These are phyloP conservation scores for Sebastiscus tertius DNA, from an alignment of 2,797 vertebrate species.

Conservation along the genomic window DNA sequence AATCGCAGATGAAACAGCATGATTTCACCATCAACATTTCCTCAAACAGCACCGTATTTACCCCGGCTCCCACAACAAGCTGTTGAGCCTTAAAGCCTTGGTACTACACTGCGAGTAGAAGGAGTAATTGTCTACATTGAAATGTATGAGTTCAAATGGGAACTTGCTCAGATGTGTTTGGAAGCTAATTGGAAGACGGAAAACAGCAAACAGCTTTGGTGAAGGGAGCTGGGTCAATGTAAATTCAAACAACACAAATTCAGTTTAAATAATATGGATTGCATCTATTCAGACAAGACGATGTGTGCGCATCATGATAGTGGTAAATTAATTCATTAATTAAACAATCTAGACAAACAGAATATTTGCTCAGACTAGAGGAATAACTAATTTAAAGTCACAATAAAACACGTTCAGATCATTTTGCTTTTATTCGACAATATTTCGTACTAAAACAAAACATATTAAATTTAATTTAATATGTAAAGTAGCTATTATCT, in stretches of 20 bases:
- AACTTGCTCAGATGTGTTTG: slow-evolving; percentile 55
- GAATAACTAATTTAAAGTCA: neutral
- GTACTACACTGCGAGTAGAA: slow-evolving; percentile 36
- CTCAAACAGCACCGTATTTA: slow-evolving; percentile 58
- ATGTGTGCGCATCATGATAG: neutral
- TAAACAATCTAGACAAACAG: neutral
- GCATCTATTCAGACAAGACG: neutral
- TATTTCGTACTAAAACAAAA: neutral
- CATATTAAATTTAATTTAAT: neutral
- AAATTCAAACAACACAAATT: slow-evolving; percentile 34
- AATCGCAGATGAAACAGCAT: slow-evolving; percentile 68
- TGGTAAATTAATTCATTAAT: neutral
- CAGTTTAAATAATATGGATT: slow-evolving; percentile 26
- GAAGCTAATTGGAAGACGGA: slow-evolving; percentile 56
- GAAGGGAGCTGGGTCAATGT: slow-evolving; percentile 30
- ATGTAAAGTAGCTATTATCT: neutral
- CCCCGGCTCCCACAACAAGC: slow-evolving; percentile 53
- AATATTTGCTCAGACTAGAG: neutral
- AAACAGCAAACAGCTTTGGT: slow-evolving; percentile 28
- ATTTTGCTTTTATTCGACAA: neutral
- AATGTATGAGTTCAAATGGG: slow-evolving; percentile 50
- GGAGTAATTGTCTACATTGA: slow-evolving; percentile 53
- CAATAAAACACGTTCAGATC: neutral
- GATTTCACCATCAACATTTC: slow-evolving; percentile 58
- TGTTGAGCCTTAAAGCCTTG: slow-evolving; percentile 59